Base-by-base conservation (phyloP, 2,888 invertebrate genomes). In the Apomyelois bistriatella region DNA sequence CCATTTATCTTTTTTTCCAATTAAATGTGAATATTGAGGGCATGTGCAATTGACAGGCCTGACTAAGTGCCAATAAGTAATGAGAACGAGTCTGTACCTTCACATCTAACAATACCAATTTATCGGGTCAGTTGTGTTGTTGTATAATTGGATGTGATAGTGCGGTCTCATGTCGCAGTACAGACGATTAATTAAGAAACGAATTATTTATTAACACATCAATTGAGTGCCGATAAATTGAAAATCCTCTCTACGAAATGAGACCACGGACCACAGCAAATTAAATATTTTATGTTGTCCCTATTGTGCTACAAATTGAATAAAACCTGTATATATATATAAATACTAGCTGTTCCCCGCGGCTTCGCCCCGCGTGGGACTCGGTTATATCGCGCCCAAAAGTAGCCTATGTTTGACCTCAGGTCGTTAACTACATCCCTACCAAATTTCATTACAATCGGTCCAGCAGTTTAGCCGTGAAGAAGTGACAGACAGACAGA, bases 11-110 rank as follows among this genome's bases (percentile, higher is more conserved):
- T 22, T 61, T 68, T 62, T 65, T n/a, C n/a, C 69, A 60, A 66
- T 72, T 72, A 75, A 78, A 79, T 73, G 71, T 72, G 68, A 74
- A 70, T 74, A 74, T 71, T 68, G 66, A 67, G 68, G 64, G 66
- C 74, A 72, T 64, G 59, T 72, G 74, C 63, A 60, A 58, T 61
- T 72, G 79, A 75, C 75, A 73, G 72, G 61, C 72, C 76, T 78
- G 76, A 77, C 74, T 70, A 68, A 74, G 74, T 66, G 74, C 77
- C 76, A 74, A 75, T 70, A 16, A 40, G 40, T 40, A 74, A 74
- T 71, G 70, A 70, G 72, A 68, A 65, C 69, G 62, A 62, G 60
- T 68, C 65, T 62, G 62, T 65, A 58, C 60, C 58, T 60, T 60
- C 1, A 1, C 7, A 16, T 16, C 10, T 32, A 46, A 32, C 15